Base-by-base conservation (phyloP, 1,140 invertebrate genomes). In the Lutraria rhynchaena region DNA sequence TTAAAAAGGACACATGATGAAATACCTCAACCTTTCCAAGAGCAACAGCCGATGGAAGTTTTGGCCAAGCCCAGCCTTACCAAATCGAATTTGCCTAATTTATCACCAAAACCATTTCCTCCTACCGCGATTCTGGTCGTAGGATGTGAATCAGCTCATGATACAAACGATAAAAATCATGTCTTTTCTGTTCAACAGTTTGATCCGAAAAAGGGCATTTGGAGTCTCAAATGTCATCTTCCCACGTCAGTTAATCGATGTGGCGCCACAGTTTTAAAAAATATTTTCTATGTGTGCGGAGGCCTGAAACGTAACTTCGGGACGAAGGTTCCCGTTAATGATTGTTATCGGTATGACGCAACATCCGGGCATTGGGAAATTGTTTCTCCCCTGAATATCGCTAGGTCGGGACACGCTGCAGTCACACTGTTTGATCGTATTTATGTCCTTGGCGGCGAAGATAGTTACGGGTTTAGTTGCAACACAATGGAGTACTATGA, bases 381-480 rank as follows among this genome's bases (percentile, higher is more conserved):
- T 29, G 41, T 70, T 55, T 33, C 63, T 22, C 27, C 35, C 0
- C 27, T 80, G 37, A 70, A 33, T 9, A 80, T 65, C 7, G 76
- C 76, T 1, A 44, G 76, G 9, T 35, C 19, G 29, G 33, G 55
- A 3, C 76, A 80, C 31, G 63, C 53, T 0, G 19, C 76, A 1
- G 65, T 80, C 1, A 46, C 55, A 29, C 46, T 80, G 70, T 49
- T 60, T 57, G 61, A 51, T 7, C 13, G 2, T 17, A 27, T 80
- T 24, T 80, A 80, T 31, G 65, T 67, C 2, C 41, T 80, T 11
- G 76, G 76, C 1, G 76, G 76, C 0, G 76, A 80, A 33, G 76
- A 80, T 29, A 41, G 63, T 41, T 24, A 60, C 24, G 53, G 44
- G n/a, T 55, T 80, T 63, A 80, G 76, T 35, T 49, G 63, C 15